A percentile compares a stretch with the other conserved stretches of the same genome.
Evolutionary conservation across 2,888 invertebrate genomes (phyloP).

Genomic region (Ormia ochracea): DNA sequence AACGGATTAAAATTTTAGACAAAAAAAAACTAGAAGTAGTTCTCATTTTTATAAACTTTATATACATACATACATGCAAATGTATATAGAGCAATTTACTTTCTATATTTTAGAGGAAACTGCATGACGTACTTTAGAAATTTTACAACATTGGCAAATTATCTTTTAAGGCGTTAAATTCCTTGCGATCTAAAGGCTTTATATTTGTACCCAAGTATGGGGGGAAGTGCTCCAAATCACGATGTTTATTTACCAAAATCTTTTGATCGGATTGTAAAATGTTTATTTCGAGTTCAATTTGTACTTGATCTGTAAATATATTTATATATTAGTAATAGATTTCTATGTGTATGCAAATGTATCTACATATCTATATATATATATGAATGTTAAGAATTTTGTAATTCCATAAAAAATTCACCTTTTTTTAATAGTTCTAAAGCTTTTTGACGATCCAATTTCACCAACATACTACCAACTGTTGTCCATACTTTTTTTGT

Average conservation of each 20-base stretch:
- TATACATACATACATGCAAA: no score
- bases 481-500: conserved; percentile 75
- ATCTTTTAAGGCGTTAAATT: conserved; percentile 71
- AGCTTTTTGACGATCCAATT: conserved; percentile 70
- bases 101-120: no score
- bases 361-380: no score
- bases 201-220: conserved; percentile 74
- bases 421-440: conserved; percentile 73
- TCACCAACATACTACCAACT: conserved; percentile 74
- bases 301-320: conserved; percentile 70
- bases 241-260: conserved; percentile 73
- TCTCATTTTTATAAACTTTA: no score
- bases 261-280: conserved; percentile 75
- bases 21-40: no score
- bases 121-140: background rate
- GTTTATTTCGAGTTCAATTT: conserved; percentile 74
- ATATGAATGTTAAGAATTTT: background rate
- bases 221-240: conserved; percentile 73
- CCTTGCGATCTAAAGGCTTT: conserved; percentile 72
- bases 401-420: conserved; percentile 43
- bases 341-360: no score
- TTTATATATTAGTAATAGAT: background rate
- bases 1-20: no score
- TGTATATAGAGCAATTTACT: no score
- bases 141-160: conserved; percentile 72